Evolutionary conservation across 2,888 invertebrate genomes (phyloP).

Genomic region (Agonopterix subpropinquella): DNA sequence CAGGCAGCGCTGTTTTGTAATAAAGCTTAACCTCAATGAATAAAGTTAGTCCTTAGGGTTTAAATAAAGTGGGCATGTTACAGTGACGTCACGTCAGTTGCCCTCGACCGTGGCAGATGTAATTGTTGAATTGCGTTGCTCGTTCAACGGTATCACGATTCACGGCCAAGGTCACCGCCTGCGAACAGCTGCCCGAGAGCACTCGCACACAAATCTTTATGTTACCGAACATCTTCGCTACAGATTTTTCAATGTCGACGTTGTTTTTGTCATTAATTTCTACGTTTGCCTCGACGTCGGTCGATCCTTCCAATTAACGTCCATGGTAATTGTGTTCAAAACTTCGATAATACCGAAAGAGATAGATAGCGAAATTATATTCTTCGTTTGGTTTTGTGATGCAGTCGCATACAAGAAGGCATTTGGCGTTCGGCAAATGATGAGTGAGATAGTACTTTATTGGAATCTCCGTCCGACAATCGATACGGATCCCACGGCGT

Average conservation of each 20-base stretch:
- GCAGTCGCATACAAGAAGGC: constrained; percentile 23
- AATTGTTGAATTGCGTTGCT: constrained; percentile 61
- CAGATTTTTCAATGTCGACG: neutral
- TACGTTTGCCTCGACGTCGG: too few species aligned
- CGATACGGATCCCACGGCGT: constrained; percentile 54
- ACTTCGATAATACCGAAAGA: too few species aligned
- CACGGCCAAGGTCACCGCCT: constrained; percentile 49
- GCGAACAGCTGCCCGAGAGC: constrained; percentile 33
- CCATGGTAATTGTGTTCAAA: too few species aligned
- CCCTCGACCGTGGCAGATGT: constrained; percentile 58
- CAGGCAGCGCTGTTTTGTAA: neutral
- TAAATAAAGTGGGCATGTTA: neutral
- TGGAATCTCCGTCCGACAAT: constrained; percentile 44
- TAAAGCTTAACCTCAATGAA: neutral
- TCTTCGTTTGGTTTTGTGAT: constrained; percentile 19
- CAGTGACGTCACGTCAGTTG: constrained; percentile 30
- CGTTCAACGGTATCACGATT: constrained; percentile 51
- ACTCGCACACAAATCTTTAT: neutral
- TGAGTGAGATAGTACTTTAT: constrained; percentile 36
- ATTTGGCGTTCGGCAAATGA: constrained; percentile 19
- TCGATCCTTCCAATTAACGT: too few species aligned
- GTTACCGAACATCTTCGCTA: neutral
- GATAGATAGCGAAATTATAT: constrained; percentile 2
- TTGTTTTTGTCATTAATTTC: neutral
- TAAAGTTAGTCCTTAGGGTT: constrained; percentile 4